Evolutionary conservation across 2,797 vertebrate species (phyloP), one percentile per base, ranked within the genome.

Genomic region (Argya squamiceps): DNA sequence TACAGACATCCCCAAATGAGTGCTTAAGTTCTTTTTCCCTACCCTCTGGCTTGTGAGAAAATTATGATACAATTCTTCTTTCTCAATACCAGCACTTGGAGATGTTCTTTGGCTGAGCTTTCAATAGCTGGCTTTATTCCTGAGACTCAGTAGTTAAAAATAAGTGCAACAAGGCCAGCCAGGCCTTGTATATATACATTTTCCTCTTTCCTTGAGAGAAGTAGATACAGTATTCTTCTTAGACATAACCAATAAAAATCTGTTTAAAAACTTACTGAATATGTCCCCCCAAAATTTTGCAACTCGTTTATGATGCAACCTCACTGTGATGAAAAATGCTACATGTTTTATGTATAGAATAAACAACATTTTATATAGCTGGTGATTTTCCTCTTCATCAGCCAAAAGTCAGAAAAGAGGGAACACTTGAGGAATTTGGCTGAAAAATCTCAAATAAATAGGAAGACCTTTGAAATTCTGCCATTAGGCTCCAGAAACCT

Each of bases 391-490:
- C 77, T 87, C 47, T 84, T 26, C 49, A 67, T 73, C 53, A 78
- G 52, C 37, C 26, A 64, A 27, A 92, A 90, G 37, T 56, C 75
- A 81, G n/a, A 68, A 90, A 95, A 56, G 46, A 67, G 41, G 29
- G 11, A 50, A 84, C 37, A 15, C 17, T 60, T 16, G 29, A 34
- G 50, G 11, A 88, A 49, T 71, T 90, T 84, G 62, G 30, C 55
- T 62, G 20, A 87, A 84, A 76, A 88, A 83, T 69, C 34, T 89
- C 60, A 93, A 91, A 90, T 78, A 88, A 93, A 58, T 74, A 89
- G 76, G 58, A 75, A 37, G 78, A 87, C 32, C 46, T 91, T 95
- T 96, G 80, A 93, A 95, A 97, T 85, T 92, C 47, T 95, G 24
- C 11, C 36, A 81, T 68, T n/a, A 76, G 32, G 15, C 23, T 90